Evolutionary conservation across 2,113 vertebrate species (phyloP), one percentile per base, ranked within the genome.

Genomic region (Archilochus colubris): DNA sequence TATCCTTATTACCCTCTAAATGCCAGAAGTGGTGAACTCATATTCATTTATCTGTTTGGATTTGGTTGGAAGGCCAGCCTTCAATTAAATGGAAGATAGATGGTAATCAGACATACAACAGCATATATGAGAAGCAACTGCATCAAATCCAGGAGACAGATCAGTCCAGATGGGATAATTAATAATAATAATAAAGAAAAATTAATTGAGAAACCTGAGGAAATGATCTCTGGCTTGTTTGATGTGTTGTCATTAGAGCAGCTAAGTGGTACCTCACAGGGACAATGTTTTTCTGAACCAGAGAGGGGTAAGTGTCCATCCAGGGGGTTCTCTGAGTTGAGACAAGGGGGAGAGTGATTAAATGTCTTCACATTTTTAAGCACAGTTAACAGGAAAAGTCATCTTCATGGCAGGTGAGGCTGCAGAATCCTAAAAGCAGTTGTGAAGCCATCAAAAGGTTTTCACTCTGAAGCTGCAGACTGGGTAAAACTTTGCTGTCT

Each of bases 1-100:
- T 75, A 64, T 95, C 87, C 84, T 87, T 44, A 74, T 91, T 86
- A 68, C 44, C 38, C 67, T 55, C 75, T 69, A 28, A 93, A 72
- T 94, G 90, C 58, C 83, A 83, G 69, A 43, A 58, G 31, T 23
- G 33, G 70, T 82, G 53, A 50, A 91, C 51, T 89, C 86, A 59
- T 61, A 23, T 86, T 88, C 64, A 54, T 95, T 72, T 90, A 57
- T 91, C 68, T 85, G 4, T 80, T 63, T 74, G 62, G 31, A n/a
- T 87, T 68, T 81, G 70, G 13, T 46, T 66, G 82, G 51, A 91
- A 77, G 75, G 59, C 84, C 70, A 86, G 4, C 69, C 93, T 44
- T 24, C 81, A 86, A 18, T 76, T 86, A 67, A 88, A 53, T 7
- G 27, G 87, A 27, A 83, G 75, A 58, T 10, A 11, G 81, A 67